A percentile compares a stretch with the other conserved stretches of the same genome.
These are phyloP conservation scores for Drosophila nannoptera DNA, from an alignment of 1,140 invertebrate genomes.

Conservation along the genomic window DNA sequence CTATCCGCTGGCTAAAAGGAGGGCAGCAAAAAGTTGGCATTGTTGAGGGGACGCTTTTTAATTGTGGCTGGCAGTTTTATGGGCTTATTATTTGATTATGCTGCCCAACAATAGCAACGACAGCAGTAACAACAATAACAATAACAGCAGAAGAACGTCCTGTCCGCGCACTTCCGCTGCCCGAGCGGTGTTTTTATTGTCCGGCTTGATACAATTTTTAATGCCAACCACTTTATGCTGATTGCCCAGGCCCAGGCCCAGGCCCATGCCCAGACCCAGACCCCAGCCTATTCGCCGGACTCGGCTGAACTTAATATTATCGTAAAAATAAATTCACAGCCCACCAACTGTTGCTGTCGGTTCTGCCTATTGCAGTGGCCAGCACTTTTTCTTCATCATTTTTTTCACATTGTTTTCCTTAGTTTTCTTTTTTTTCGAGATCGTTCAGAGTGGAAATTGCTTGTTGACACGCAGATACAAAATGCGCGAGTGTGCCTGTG, in stretches of 20 bases:
- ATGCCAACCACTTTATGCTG: conserved; percentile 75
- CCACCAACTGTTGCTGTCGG: conserved; percentile 60
- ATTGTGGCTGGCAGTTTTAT: conserved; percentile 70
- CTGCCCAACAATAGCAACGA: conserved; percentile 14
- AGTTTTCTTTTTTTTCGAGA: conserved; percentile 28
- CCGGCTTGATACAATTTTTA: conserved; percentile 71
- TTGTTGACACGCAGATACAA: conserved; percentile 68
- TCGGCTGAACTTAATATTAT: conserved; percentile 66
- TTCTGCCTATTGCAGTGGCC: conserved; percentile 38
- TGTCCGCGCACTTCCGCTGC: conserved; percentile 48
- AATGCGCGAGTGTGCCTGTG: not conserved
- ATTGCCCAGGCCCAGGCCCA: conserved; percentile 51
- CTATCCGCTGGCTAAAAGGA: conserved; percentile 33
- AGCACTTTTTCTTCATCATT: conserved; percentile 39
- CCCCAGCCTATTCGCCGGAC: conserved; percentile 27
- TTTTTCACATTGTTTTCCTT: conserved; percentile 1
- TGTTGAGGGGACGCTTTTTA: conserved; percentile 57
- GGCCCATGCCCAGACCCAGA: conserved; percentile 47
- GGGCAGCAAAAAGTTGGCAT: conserved; percentile 49
- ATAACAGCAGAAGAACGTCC: conserved; percentile 3
- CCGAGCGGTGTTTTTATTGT: conserved; percentile 69
- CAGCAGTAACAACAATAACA: conserved; percentile 14
- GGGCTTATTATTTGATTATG: conserved; percentile 71
- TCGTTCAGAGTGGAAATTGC: conserved; percentile 67
- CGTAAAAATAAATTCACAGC: conserved; percentile 66